These are phyloP conservation scores for Parapsyche elsis DNA, from an alignment of 1,140 invertebrate species.

Conservation along the genomic window DNA sequence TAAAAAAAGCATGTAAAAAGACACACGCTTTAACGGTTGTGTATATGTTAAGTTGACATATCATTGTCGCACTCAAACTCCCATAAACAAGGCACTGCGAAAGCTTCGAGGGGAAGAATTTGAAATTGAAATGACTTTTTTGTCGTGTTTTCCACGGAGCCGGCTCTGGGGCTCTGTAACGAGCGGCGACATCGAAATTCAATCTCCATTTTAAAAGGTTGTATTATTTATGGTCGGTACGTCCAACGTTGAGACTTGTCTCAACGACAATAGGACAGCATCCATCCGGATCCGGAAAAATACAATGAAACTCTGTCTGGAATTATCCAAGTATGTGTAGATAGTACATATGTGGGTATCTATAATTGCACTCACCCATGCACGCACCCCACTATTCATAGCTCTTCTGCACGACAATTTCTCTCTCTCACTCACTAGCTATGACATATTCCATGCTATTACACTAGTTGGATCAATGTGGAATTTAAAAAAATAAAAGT, in stretches of 20 bases:
- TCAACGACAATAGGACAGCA: not conserved
- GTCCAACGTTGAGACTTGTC: constrained; percentile 3
- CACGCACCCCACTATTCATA: not conserved
- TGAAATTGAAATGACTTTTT: constrained; percentile 45
- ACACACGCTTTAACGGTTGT: constrained; percentile 21
- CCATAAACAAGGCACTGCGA: constrained; percentile 29
- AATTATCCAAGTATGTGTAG: constrained; percentile 6
- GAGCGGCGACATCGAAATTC: constrained; percentile 38
- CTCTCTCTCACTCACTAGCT: not conserved
- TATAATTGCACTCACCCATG: not conserved
- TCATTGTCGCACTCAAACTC: constrained; percentile 36
- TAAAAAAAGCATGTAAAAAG: not conserved
- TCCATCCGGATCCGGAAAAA: constrained; percentile 16
- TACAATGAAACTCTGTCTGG: not conserved
- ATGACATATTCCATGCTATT: not conserved
- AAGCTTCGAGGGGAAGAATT: constrained; percentile 24
- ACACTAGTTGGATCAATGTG: not conserved
- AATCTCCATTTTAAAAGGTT: constrained; percentile 51
- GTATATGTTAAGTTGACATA: constrained; percentile 41
- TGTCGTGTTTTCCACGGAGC: not conserved
- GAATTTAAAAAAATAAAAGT: not conserved
- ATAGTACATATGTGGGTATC: not conserved
- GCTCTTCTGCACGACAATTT: not conserved
- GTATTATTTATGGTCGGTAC: constrained; percentile 44
- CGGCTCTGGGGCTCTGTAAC: constrained; percentile 16